phyloP scores from a whole-genome alignment of 2,888 invertebrate genomes.

The Lamproptera curius region DNA sequence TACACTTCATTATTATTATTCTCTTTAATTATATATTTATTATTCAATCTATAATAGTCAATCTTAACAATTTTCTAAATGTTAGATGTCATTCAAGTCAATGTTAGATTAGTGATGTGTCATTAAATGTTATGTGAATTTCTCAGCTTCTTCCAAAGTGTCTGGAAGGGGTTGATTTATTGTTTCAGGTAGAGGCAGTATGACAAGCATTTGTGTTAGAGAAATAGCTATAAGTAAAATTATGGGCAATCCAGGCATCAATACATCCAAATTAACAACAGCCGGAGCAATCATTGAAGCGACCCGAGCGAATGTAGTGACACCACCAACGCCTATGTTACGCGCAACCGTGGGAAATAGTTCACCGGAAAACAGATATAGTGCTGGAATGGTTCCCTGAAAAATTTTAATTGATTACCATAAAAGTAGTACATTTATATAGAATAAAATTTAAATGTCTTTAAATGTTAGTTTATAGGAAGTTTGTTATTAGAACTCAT shows the following conservation, averaged over 20 bases:
- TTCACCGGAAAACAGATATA: slow-evolving; percentile 88
- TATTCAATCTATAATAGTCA: no score
- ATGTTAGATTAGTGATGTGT: no score
- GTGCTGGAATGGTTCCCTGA: slow-evolving; percentile 74
- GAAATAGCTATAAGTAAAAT: slow-evolving; percentile 48
- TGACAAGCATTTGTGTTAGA: slow-evolving; percentile 47
- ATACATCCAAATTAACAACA: slow-evolving; percentile 46
- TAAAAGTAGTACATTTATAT: not conserved
- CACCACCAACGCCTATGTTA: slow-evolving; percentile 86
- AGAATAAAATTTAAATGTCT: not conserved
- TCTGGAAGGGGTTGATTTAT: slow-evolving; percentile 68
- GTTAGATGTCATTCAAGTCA: not conserved
- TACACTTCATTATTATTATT: no score
- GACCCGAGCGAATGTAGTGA: slow-evolving; percentile 85
- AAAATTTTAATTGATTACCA: slow-evolving; percentile 31
- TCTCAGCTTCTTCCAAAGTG: slow-evolving; percentile 70
- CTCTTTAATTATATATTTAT: no score
- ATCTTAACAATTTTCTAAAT: not conserved
- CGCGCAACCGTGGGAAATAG: slow-evolving; percentile 87
- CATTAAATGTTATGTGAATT: not conserved
- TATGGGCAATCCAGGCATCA: slow-evolving; percentile 47
- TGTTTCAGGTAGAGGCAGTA: slow-evolving; percentile 66
- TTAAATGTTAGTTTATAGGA: no score
- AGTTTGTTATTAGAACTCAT: no score
- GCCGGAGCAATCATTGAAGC: slow-evolving; percentile 83